Evolutionary conservation across 1,140 invertebrate genomes (phyloP), one percentile per base, ranked within the genome.

Genomic region (Amyelois transitella): DNA sequence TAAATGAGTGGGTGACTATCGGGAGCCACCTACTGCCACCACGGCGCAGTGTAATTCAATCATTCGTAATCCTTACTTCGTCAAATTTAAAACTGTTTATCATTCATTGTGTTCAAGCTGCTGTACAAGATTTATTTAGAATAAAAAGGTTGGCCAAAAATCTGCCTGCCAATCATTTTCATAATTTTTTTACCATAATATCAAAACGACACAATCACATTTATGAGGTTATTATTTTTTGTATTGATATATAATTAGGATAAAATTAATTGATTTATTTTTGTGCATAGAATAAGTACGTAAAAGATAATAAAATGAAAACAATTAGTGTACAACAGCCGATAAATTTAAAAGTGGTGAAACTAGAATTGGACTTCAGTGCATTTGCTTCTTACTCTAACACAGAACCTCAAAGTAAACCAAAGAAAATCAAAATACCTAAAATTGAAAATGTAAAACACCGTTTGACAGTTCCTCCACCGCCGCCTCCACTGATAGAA

Each of bases 271-370:
- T 14, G n/a, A 38, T 38, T 38, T 38, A 38, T 19, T 19, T 28
- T 38, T 8, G 8, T 38, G 14, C 14, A 3, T n/a, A 3, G 2
- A 38, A 38, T 38, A 38, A 3, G 1, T 2, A 3, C 10, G 14
- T 2, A 38, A n/a, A 19, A 12, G 6, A 12, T 4, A n/a, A 20
- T 22, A 63, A 49, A 63, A 85, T 87, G 84, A 73, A 84, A 72
- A 87, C 84, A 58, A 87, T 85, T 61, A 77, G 62, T 60, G 75
- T 78, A 49, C 58, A 75, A 21, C 66, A 83, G 54, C 76, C 81
- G 0, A 79, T 85, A 57, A 87, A 87, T 65, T 75, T 87, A 53
- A 83, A 75, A 77, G 79, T 87, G 1, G 72, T 87, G 20, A 75
- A 66, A 47, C 80, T 77, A 52, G 81, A 87, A 58, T 51, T 87